phyloP scores from a whole-genome alignment of 2,888 invertebrate genomes.

The Chromoteleia sp. region DNA sequence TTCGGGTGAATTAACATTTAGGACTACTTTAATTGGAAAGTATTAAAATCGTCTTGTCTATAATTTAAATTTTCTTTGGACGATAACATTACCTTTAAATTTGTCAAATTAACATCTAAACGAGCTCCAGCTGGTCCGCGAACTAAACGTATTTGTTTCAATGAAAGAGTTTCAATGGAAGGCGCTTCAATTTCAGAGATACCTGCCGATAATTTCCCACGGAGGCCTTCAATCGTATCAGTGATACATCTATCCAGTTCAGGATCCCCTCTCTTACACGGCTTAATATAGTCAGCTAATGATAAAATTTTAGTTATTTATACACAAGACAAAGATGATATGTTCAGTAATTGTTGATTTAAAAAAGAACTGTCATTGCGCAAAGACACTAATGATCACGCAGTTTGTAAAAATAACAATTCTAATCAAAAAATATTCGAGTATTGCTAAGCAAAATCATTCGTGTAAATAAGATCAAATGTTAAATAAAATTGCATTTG shows the following conservation, averaged over 20 bases:
- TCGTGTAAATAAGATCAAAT: neutral
- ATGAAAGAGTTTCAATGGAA: constrained; percentile 87
- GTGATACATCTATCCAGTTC: constrained; percentile 88
- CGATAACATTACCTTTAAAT: constrained; percentile 75
- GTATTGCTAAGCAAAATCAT: constrained; percentile 1
- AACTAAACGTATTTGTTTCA: constrained; percentile 87
- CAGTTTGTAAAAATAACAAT: neutral
- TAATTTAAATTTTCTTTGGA: too few relatives aligned
- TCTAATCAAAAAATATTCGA: neutral
- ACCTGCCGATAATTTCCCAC: constrained; percentile 87
- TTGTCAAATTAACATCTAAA: constrained; percentile 82
- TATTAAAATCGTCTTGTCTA: too few relatives aligned
- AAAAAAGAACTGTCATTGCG: neutral
- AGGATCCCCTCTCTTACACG: constrained; percentile 88
- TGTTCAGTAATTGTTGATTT: constrained; percentile 1
- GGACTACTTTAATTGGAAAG: too few relatives aligned
- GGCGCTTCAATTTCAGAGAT: constrained; percentile 90
- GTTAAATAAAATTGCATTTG: neutral
- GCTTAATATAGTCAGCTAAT: constrained; percentile 88
- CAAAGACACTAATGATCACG: neutral
- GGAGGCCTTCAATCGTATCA: constrained; percentile 87
- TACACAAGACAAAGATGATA: neutral
- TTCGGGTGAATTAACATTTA: too few relatives aligned
- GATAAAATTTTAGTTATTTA: constrained; percentile 73
- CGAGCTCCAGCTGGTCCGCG: constrained; percentile 86